Percentiles rank a stretch among this genome's conserved stretches.
These are phyloP conservation scores for Lycaon pictus DNA, from an alignment of 2,113 vertebrate species.

Conservation along the genomic window DNA sequence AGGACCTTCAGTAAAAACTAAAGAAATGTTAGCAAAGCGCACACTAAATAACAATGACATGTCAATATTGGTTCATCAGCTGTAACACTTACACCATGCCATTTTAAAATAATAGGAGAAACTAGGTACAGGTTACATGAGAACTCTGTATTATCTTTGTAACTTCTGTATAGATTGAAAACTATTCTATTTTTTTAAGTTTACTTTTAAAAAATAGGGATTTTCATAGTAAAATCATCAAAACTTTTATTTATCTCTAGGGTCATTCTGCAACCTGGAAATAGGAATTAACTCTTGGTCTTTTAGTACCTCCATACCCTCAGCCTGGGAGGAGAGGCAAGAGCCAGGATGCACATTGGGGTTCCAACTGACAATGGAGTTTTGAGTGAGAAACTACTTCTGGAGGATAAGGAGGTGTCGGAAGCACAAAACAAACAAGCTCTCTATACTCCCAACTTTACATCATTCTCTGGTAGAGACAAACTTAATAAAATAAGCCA, in stretches of 20 bases:
- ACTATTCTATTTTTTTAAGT: background rate
- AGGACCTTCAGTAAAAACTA: background rate
- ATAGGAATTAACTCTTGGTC: background rate
- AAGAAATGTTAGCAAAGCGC: background rate
- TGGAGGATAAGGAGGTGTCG: background rate
- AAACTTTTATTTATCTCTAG: background rate
- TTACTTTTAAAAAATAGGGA: background rate
- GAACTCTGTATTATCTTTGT: background rate
- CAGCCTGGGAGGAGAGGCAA: background rate
- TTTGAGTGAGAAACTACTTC: background rate
- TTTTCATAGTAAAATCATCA: background rate
- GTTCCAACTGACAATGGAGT: background rate
- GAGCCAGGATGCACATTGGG: background rate
- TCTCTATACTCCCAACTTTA: background rate
- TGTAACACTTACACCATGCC: background rate
- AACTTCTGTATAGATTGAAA: background rate
- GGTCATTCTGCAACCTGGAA: background rate
- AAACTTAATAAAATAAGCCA: background rate
- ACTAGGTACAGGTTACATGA: fast-evolving
- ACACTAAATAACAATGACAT: background rate
- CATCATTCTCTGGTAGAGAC: background rate
- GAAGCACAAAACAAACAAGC: background rate
- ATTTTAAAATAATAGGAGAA: background rate
- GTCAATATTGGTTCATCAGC: background rate
- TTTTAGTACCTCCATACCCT: background rate